Evolutionary conservation across 2,113 vertebrate genomes (phyloP), one percentile per base, ranked within the genome.

Genomic region (Chelonoidis abingdonii): DNA sequence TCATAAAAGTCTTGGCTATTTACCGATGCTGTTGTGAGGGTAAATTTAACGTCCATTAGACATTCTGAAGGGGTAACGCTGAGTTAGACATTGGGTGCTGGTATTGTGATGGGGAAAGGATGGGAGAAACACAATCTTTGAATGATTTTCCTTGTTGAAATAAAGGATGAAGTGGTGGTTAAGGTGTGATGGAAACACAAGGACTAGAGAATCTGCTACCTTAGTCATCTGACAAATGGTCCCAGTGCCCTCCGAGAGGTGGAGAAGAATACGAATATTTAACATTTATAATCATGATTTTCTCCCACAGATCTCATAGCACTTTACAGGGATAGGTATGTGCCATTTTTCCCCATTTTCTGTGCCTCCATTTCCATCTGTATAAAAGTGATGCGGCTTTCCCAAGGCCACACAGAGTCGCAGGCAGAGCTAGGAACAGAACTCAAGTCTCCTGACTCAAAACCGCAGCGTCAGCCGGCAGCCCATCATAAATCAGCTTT

Each of bases 1-100:
- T 69, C 76, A 80, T 44, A 47, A 19, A 56, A 12, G 65, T 9
- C 87, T 65, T 84, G 12, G 41, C 62, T 65, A 81, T 75, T 24
- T 2, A 6, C 82, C 16, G 75, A 16, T 22, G 56, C 3, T 86
- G 62, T 5, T 0, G 0, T 0, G 2, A 69, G 31, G 31, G 44
- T 2, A 0, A 0, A 21, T 16, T 14, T 21, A 52, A 52, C 0
- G 24, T 24, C 84, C 62, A 57, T 1, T 9, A 85, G 56, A 22
- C 50, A 24, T 59, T n/a, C 0, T 12, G 24, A 62, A 38, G 86
- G 29, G 2, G 59, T n/a, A 8, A 84, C 53, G 3, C 1, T 0
- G 49, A 50, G 47, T 35, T 31, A 50, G 35, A 80, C 17, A 5
- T 29, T 12, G 78, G 47, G 27, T 41, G 75, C 41, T 47, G 24